Conservation (phyloP, 2,888 invertebrate species). For the Gymnoscelis rufifasciata region DNA sequence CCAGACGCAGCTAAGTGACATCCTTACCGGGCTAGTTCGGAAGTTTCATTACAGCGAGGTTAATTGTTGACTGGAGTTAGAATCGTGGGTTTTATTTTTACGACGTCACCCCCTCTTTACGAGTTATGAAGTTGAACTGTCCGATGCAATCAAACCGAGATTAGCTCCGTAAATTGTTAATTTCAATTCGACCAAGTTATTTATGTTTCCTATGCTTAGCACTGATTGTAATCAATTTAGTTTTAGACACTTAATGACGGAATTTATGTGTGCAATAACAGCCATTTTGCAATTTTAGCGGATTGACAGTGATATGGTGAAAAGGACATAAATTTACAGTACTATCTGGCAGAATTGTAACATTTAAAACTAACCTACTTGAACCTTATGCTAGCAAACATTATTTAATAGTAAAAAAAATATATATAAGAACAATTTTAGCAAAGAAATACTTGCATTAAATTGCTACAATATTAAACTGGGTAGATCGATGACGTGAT, state of each 20-base stretch:
- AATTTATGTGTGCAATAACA: conserved; percentile 12
- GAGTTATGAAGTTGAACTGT: conserved; percentile 51
- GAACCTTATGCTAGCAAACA: too few relatives aligned
- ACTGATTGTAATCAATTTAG: conserved; percentile 12
- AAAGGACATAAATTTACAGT: conserved; percentile 18
- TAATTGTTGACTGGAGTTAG: conserved; percentile 69
- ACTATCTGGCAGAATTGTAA: conserved; percentile 34
- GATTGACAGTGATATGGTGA: conserved; percentile 4
- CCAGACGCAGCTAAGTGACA: conserved; percentile 5
- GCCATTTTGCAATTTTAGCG: conserved; percentile 10
- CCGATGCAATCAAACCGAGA: conserved; percentile 39
- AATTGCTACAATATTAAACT: too few relatives aligned
- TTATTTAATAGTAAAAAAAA: too few relatives aligned
- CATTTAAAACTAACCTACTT: background rate
- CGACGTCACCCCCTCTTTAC: conserved; percentile 51
- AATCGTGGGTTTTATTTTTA: conserved; percentile 64
- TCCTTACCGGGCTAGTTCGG: conserved; percentile 56
- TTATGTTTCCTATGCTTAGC: conserved; percentile 17
- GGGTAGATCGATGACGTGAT: too few relatives aligned
- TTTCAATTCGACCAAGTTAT: conserved; percentile 15
- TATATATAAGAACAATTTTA: too few relatives aligned
- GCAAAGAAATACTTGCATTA: too few relatives aligned
- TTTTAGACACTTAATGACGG: conserved; percentile 5
- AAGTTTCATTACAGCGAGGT: conserved; percentile 72
- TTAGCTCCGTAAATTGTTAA: conserved; percentile 29